Evolutionary conservation across 2,113 vertebrate species (phyloP).

Genomic region (Mustela lutreola): DNA sequence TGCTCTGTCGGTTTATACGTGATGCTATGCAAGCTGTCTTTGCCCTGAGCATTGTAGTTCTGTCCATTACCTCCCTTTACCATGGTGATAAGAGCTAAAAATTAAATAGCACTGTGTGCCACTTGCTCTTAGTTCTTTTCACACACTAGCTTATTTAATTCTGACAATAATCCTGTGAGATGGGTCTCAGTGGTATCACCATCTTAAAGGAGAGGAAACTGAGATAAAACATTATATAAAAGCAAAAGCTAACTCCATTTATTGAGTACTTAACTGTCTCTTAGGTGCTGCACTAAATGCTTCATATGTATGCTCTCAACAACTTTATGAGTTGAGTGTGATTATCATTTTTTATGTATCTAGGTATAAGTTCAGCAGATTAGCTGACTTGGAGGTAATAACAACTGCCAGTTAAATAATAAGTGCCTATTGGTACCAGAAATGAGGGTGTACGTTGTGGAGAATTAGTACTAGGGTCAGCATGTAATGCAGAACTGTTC

Average conservation of each 20-base stretch:
- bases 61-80: not conserved
- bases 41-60: not conserved
- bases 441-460: not conserved
- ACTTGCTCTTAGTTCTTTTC: not conserved
- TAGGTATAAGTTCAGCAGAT: not conserved
- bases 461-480: not conserved
- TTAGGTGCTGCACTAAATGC: not conserved
- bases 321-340: conserved; percentile 15
- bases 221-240: not conserved
- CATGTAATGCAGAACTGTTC: not conserved
- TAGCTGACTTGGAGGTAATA: not conserved
- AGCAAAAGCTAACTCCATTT: conserved; percentile 23
- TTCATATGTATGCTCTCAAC: conserved; percentile 22
- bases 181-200: not conserved
- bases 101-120: not conserved
- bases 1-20: not conserved
- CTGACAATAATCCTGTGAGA: not conserved
- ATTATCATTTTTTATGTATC: not conserved
- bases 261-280: not conserved
- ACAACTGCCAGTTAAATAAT: not conserved
- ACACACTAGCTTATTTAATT: not conserved
- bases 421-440: not conserved
- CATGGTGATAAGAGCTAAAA: not conserved
- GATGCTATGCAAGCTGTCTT: not conserved
- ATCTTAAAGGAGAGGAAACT: conserved; percentile 17